A percentile compares a stretch with the other conserved stretches of the same genome.
Evolutionary conservation across 2,888 invertebrate genomes (phyloP).

Genomic region (Podabrus alpinus): DNA sequence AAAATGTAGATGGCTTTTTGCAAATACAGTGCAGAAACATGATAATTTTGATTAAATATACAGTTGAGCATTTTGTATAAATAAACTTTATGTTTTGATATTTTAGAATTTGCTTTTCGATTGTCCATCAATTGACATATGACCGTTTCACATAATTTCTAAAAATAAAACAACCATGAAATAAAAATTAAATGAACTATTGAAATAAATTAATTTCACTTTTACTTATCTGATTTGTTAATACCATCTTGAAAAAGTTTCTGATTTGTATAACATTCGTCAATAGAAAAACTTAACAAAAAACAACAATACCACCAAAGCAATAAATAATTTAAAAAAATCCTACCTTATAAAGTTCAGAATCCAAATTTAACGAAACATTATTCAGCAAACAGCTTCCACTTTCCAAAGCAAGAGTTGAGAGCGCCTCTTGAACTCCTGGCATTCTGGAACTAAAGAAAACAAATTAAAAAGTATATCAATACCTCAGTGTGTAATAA

Average conservation of each 20-base stretch:
- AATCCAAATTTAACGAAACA: slow-evolving; percentile 6
- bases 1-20: slow-evolving; percentile 24
- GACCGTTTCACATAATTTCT: slow-evolving; percentile 22
- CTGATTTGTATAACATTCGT: background rate
- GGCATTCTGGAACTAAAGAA: background rate
- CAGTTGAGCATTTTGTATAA: slow-evolving; percentile 24
- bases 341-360: slow-evolving; percentile 6
- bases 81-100: slow-evolving; percentile 11
- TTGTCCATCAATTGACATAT: slow-evolving; percentile 17
- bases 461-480: background rate
- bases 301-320: background rate
- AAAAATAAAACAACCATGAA: background rate
- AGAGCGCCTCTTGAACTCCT: slow-evolving; percentile 3
- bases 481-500: background rate
- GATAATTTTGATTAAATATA: slow-evolving; percentile 16
- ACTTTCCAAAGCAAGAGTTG: slow-evolving; percentile 5
- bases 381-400: background rate
- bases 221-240: background rate
- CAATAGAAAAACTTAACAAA: background rate
- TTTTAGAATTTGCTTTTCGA: slow-evolving; percentile 19
- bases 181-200: background rate
- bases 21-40: slow-evolving; percentile 9
- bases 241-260: background rate
- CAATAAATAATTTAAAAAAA: background rate
- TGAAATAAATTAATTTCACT: background rate